Evolutionary conservation across 1,140 invertebrate genomes (phyloP).

Genomic region (Ylistrum balloti): DNA sequence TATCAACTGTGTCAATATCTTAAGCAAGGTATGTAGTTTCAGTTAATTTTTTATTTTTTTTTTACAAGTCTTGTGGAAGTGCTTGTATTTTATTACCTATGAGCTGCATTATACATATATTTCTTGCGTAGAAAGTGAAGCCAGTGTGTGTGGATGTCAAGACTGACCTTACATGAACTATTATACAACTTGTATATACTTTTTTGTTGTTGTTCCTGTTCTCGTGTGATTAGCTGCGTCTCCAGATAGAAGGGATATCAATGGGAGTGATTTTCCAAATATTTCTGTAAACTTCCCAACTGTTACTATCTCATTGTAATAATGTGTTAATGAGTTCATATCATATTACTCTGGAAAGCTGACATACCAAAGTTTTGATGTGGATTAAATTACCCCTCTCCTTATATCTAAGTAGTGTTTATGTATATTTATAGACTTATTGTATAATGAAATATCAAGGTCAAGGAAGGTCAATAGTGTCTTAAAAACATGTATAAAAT

Average conservation of each 20-base stretch:
- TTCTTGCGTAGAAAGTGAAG: not conserved
- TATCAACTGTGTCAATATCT: not conserved
- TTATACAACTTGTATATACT: not conserved
- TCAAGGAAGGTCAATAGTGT: not conserved
- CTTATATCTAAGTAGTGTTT: not conserved
- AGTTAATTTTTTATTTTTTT: no score
- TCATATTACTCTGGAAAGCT: not conserved
- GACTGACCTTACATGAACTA: not conserved
- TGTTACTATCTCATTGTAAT: no score
- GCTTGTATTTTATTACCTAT: no score
- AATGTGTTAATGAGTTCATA: no score
- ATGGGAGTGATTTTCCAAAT: no score
- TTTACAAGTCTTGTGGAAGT: no score
- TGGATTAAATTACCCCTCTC: not conserved
- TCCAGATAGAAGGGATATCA: no score
- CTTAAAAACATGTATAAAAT: conserved; percentile 18
- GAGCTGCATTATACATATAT: no score
- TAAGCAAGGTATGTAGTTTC: not conserved
- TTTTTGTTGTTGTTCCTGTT: no score
- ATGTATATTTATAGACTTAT: not conserved
- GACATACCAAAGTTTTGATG: not conserved
- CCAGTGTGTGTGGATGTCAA: not conserved
- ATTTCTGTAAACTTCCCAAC: no score
- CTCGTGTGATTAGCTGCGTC: no score
- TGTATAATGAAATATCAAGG: not conserved